These are phyloP conservation scores for Passer domesticus DNA, from an alignment of 2,113 vertebrate species.

Conservation along the genomic window DNA sequence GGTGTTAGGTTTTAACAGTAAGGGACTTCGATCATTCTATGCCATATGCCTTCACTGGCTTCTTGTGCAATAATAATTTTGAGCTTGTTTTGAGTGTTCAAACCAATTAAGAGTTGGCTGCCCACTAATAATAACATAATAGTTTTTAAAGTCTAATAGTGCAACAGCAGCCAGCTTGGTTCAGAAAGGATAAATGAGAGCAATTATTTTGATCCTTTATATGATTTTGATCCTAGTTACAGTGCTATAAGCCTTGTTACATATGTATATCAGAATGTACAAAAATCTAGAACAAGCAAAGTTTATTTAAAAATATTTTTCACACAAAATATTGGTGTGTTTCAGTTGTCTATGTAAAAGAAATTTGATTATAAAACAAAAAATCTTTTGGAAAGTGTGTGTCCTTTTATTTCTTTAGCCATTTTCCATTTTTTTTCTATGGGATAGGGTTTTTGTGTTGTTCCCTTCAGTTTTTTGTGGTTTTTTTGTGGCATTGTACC, in stretches of 20 bases:
- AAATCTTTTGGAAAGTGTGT: constrained; percentile 70
- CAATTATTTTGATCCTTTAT: constrained; percentile 65
- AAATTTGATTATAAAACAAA: constrained; percentile 81
- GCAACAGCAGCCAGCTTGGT: constrained; percentile 75
- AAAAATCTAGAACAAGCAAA: constrained; percentile 71
- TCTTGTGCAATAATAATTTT: constrained; percentile 91
- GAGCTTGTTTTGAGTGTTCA: constrained; percentile 78
- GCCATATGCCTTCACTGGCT: constrained; percentile 86
- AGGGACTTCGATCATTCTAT: constrained; percentile 82
- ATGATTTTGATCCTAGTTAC: constrained; percentile 77
- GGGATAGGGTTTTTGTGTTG: background rate
- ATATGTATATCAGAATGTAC: constrained; percentile 83
- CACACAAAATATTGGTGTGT: constrained; percentile 80
- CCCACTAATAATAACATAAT: constrained; percentile 70
- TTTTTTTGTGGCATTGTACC: background rate
- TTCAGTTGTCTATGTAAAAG: constrained; percentile 78
- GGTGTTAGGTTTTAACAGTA: constrained; percentile 73
- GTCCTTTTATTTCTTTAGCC: constrained; percentile 52
- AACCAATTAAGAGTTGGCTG: constrained; percentile 78
- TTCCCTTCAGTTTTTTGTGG: background rate
- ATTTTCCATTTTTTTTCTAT: background rate
- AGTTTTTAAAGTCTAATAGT: constrained; percentile 63
- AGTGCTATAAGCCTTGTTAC: constrained; percentile 85
- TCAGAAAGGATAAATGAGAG: constrained; percentile 59
- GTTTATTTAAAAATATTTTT: constrained; percentile 86